A percentile compares a stretch with the other conserved stretches of the same genome.
Evolutionary conservation across 2,797 vertebrate species (phyloP).

Genomic region (Rhynchotus rufescens): DNA sequence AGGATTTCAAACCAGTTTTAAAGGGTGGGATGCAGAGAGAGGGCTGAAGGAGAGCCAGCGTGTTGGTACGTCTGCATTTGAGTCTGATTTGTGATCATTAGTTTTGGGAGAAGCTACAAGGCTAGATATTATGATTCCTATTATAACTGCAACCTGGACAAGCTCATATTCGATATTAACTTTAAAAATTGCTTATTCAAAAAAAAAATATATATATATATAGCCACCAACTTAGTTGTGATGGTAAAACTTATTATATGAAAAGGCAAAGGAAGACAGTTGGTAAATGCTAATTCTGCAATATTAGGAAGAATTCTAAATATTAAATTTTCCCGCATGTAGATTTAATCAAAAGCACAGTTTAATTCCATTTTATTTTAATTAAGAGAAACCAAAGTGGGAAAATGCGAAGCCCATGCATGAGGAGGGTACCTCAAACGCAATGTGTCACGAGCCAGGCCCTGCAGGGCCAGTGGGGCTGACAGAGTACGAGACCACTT

Average conservation of each 20-base stretch:
- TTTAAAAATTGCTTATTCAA: background rate
- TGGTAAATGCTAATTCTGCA: background rate
- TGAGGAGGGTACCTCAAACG: background rate
- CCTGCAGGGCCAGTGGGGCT: background rate
- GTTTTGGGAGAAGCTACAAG: background rate
- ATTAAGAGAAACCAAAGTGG: background rate
- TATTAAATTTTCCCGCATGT: background rate
- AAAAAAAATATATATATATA: background rate
- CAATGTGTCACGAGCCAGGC: background rate
- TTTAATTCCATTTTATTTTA: background rate
- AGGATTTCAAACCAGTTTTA: no score
- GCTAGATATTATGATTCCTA: background rate
- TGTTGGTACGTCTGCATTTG: background rate
- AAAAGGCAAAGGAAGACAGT: background rate
- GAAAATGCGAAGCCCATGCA: background rate
- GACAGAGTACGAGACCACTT: background rate
- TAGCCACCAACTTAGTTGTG: background rate
- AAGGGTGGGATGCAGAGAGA: background rate
- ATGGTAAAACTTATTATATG: background rate
- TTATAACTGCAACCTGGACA: background rate
- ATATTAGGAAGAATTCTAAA: background rate
- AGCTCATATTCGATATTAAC: background rate
- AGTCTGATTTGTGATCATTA: background rate
- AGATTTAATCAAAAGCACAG: background rate
- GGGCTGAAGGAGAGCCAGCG: background rate